Conservation (phyloP, 2,888 invertebrate genomes). For the Brachyopa scutellaris region DNA sequence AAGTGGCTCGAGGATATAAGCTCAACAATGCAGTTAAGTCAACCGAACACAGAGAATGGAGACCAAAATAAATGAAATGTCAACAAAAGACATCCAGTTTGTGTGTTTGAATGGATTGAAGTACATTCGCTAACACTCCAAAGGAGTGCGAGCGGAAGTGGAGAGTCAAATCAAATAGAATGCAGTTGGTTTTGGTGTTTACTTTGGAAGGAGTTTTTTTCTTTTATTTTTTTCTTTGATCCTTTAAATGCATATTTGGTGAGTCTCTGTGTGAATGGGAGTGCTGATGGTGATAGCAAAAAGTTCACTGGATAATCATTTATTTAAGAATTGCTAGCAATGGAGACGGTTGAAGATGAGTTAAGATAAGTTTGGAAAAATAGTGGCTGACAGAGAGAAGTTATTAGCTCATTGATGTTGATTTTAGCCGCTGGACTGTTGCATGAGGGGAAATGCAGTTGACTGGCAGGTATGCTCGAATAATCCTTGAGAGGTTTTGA, state of each 20-base stretch:
- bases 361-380: constrained; percentile 21
- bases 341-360: constrained; percentile 18
- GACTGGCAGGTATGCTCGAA: too few relatives aligned
- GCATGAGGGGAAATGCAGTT: too few relatives aligned
- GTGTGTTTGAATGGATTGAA: constrained; percentile 56
- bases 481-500: too few relatives aligned
- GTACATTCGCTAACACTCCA: constrained; percentile 40
- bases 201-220: constrained; percentile 6
- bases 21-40: constrained; percentile 60
- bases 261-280: constrained; percentile 29
- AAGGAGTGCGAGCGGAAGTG: background rate
- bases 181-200: constrained; percentile 33
- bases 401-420: constrained; percentile 1
- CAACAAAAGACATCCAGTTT: constrained; percentile 72
- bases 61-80: constrained; percentile 70
- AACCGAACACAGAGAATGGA: constrained; percentile 48
- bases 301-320: constrained; percentile 68
- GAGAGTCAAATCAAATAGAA: constrained; percentile 22
- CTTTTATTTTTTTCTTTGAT: constrained; percentile 13
- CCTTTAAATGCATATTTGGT: constrained; percentile 54
- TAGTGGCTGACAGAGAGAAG: background rate
- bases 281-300: constrained; percentile 48
- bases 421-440: too few relatives aligned
- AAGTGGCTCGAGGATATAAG: constrained; percentile 49
- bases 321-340: constrained; percentile 66